Conservation (phyloP, 2,113 vertebrate genomes). For the Macquaria ambigua region DNA sequence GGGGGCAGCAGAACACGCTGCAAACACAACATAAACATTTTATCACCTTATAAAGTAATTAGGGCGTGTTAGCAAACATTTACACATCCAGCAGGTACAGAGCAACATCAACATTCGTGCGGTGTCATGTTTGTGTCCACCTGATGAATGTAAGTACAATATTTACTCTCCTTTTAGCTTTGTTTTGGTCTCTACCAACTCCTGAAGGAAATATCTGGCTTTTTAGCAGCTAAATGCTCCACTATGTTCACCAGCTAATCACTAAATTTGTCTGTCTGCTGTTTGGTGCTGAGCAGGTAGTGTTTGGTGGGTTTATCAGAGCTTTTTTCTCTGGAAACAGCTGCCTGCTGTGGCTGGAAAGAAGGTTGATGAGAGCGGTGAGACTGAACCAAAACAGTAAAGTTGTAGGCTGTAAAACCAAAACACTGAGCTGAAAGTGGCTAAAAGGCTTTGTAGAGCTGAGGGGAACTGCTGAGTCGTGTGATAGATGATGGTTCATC, state of each 20-base stretch:
- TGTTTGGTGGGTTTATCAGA: too few species aligned
- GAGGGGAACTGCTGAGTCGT: too few species aligned
- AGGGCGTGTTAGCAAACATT: neutral
- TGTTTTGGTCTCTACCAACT: neutral
- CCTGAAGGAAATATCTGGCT: too few species aligned
- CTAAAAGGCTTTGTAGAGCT: neutral
- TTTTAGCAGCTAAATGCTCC: neutral
- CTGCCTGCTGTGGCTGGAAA: neutral
- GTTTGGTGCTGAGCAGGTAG: neutral
- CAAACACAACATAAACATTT: neutral
- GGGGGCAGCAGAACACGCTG: neutral
- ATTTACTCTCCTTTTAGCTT: neutral
- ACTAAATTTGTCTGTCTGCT: neutral
- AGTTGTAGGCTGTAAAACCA: neutral
- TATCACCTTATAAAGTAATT: neutral
- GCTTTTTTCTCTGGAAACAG: neutral
- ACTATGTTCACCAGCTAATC: neutral
- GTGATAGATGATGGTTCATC: neutral
- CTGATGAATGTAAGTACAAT: too few species aligned
- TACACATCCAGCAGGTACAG: neutral
- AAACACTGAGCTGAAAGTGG: neutral
- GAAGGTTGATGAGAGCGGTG: neutral
- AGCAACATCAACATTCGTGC: too few species aligned
- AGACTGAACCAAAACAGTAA: neutral
- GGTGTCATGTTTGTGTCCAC: neutral